phyloP scores from a whole-genome alignment of 2,797 vertebrate genomes.

The Alauda arvensis region DNA sequence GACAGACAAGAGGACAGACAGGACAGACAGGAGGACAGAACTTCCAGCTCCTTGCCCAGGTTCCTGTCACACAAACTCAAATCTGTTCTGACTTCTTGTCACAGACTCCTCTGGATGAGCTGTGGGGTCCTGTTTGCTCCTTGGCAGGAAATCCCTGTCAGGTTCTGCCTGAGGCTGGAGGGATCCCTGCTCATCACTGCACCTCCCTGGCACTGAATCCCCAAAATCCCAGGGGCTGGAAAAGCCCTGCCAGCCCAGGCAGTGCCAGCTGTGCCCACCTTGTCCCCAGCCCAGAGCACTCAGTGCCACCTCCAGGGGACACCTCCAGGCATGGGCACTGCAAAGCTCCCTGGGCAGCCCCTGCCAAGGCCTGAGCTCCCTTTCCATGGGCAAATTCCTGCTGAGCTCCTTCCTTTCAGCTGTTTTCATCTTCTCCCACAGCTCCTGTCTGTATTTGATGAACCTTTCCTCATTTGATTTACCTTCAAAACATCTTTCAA shows the following conservation, averaged over 20 bases:
- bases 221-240: fast-evolving
- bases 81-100: background rate
- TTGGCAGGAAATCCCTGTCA: background rate
- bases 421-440: background rate
- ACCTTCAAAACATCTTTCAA: background rate
- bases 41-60: background rate
- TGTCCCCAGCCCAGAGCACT: background rate
- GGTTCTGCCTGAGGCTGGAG: background rate
- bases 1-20: background rate
- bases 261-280: background rate
- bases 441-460: background rate
- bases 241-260: background rate
- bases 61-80: background rate
- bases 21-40: no score
- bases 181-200: background rate
- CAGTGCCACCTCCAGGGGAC: background rate
- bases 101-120: background rate
- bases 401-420: background rate
- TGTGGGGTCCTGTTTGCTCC: background rate
- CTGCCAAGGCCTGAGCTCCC: background rate
- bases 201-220: background rate
- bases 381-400: background rate
- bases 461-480: background rate
- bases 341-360: background rate
- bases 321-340: background rate